phyloP scores from a whole-genome alignment of 1,140 invertebrate species.

The Hermatobates lingyangjiaoensis region DNA sequence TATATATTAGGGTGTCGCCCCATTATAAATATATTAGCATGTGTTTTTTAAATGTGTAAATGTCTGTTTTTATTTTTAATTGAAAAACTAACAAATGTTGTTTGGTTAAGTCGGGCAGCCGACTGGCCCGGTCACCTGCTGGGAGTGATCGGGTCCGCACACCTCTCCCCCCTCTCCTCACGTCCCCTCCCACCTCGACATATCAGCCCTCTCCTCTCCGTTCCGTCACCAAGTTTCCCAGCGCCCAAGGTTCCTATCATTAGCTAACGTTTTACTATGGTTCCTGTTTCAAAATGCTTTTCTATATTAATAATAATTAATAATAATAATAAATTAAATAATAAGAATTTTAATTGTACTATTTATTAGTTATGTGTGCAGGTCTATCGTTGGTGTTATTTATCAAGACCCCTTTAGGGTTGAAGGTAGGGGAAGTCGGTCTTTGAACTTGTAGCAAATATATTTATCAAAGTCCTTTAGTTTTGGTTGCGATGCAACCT shows the following conservation, averaged over 20 bases:
- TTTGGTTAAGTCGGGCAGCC: too few relatives aligned
- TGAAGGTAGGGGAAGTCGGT: too few relatives aligned
- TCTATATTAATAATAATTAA: constrained; percentile 21
- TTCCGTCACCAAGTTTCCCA: constrained; percentile 18
- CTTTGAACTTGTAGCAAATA: too few relatives aligned
- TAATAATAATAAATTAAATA: too few relatives aligned
- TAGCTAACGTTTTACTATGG: constrained; percentile 26
- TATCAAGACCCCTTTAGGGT: too few relatives aligned
- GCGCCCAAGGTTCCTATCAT: constrained; percentile 26
- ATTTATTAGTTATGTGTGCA: constrained; percentile 20
- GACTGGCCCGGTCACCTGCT: too few relatives aligned
- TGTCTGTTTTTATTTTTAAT: too few relatives aligned
- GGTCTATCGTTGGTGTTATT: constrained; percentile 17
- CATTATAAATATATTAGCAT: constrained; percentile 13
- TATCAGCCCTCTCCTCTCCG: not conserved
- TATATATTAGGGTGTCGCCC: not conserved
- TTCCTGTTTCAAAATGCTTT: constrained; percentile 24
- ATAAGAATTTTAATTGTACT: constrained; percentile 17
- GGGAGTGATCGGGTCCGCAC: too few relatives aligned
- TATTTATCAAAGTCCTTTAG: too few relatives aligned
- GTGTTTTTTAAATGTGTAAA: constrained; percentile 15
- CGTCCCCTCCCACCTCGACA: not conserved
- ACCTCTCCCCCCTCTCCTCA: not conserved
- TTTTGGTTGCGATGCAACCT: too few relatives aligned
- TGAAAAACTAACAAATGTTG: too few relatives aligned